Conservation (phyloP, 1,140 invertebrate genomes). For the Drosophila littoralis region DNA sequence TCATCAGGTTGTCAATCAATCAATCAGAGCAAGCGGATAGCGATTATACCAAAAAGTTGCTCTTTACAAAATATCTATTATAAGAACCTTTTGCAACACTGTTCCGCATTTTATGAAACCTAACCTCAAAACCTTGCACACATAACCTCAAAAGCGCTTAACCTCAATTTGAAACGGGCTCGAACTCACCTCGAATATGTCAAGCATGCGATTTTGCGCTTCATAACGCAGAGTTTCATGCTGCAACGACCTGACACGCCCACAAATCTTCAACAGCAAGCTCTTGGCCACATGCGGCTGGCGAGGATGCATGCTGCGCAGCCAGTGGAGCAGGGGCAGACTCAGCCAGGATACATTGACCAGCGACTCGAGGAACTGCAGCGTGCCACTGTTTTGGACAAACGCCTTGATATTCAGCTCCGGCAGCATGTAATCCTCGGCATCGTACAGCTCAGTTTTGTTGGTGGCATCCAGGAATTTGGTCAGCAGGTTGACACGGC, state of each 20-base stretch:
- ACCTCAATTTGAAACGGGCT: neutral
- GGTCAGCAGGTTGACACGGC: conserved; percentile 17
- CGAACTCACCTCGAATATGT: conserved; percentile 29
- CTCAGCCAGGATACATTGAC: conserved; percentile 43
- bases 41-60: too few relatives aligned
- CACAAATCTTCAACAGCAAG: conserved; percentile 40
- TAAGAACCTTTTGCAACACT: too few relatives aligned
- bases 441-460: conserved; percentile 47
- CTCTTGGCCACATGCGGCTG: conserved; percentile 24
- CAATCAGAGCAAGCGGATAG: too few relatives aligned
- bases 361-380: conserved; percentile 35
- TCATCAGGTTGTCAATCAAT: too few relatives aligned
- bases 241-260: conserved; percentile 39
- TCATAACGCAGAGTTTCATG: conserved; percentile 37
- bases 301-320: conserved; percentile 29
- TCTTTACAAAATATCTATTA: too few relatives aligned
- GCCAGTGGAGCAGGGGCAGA: conserved; percentile 47
- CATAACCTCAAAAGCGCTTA: neutral
- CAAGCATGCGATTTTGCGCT: conserved; percentile 28
- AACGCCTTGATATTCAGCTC: conserved; percentile 18
- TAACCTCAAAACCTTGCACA: too few relatives aligned
- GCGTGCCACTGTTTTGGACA: conserved; percentile 16
- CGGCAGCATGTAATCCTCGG: conserved; percentile 35
- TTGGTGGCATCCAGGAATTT: conserved; percentile 48
- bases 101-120: too few relatives aligned